Evolutionary conservation across 2,113 vertebrate genomes (phyloP).

Genomic region (Numida meleagris): DNA sequence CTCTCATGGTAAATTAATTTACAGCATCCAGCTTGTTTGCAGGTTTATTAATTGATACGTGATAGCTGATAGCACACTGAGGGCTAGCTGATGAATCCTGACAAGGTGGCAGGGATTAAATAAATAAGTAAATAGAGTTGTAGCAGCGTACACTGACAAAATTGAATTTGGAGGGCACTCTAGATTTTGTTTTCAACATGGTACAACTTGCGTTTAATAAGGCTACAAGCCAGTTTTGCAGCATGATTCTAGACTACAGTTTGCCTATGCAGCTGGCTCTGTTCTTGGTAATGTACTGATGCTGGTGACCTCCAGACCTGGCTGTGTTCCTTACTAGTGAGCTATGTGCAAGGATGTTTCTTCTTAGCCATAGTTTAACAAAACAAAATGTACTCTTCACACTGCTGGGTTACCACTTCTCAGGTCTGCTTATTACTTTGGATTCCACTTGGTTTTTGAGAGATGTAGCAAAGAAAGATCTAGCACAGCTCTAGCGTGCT

Average conservation of each 20-base stretch:
- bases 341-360: neutral
- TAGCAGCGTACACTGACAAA: neutral
- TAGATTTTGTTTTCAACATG: neutral
- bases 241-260: neutral
- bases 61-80: neutral
- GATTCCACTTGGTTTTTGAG: neutral
- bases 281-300: neutral
- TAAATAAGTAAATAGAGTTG: neutral
- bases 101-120: neutral
- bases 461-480: neutral
- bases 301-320: neutral
- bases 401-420: neutral
- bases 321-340: neutral
- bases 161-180: neutral
- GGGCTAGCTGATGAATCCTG: slow-evolving; percentile 8
- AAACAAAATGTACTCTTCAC: neutral
- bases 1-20: neutral
- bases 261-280: neutral
- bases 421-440: neutral
- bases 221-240: neutral
- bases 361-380: neutral
- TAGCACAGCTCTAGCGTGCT: neutral
- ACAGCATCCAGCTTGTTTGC: neutral
- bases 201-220: slow-evolving; percentile 42
- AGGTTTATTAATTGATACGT: slow-evolving; percentile 17